Conservation (phyloP, 1,140 invertebrate species). For the Microplitis mediator region DNA sequence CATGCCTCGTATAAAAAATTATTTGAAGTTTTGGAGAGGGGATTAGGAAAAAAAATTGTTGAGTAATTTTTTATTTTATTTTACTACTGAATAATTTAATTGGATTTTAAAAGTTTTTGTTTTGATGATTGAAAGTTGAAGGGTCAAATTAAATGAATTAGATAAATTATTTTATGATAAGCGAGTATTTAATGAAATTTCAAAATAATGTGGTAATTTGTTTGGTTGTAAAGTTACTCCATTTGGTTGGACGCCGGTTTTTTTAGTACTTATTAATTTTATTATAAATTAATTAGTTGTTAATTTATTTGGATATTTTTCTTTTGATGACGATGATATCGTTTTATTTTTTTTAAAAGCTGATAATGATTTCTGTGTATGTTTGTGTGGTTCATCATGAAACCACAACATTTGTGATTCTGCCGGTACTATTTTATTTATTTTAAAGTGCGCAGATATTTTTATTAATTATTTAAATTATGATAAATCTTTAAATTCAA, state of each 20-base stretch:
- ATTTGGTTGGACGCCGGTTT: constrained; percentile 74
- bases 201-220: constrained; percentile 74
- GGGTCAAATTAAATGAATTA: no score
- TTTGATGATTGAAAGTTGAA: no score
- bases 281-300: not conserved
- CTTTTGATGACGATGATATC: no score
- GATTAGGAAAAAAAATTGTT: no score
- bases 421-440: constrained; percentile 64
- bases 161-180: no score
- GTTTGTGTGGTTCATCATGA: constrained; percentile 51
- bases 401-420: constrained; percentile 75
- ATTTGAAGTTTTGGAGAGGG: no score
- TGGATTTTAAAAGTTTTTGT: no score
- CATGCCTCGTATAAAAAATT: not conserved
- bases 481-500: constrained; percentile 67
- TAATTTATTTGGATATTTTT: not conserved
- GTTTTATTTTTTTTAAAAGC: not conserved
- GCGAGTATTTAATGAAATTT: constrained; percentile 16
- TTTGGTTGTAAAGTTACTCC: constrained; percentile 66
- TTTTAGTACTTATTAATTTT: not conserved
- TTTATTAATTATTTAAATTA: constrained; percentile 56
- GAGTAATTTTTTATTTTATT: no score
- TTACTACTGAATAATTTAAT: no score
- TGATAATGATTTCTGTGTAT: constrained; percentile 35
- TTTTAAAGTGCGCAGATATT: constrained; percentile 58